Base-by-base conservation (phyloP, 2,888 invertebrate genomes). In the Oxyteleia sp. region DNA sequence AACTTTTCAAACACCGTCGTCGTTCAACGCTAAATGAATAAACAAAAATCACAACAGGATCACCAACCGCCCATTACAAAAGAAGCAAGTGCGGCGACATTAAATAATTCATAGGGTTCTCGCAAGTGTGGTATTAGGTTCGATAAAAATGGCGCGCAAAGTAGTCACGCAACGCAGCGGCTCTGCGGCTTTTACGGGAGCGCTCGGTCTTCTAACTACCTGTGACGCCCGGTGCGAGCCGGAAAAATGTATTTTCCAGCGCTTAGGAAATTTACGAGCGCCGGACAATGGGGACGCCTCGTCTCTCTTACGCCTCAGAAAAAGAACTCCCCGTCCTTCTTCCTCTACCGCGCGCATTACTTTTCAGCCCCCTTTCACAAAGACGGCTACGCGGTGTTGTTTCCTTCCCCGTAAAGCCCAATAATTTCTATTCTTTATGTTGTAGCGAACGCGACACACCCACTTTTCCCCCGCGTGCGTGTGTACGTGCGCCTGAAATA, bases 211-310 rank as follows among this genome's bases (percentile, higher is more conserved):
- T 43, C 41, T 57, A 71, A 79, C 72, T 59, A 69, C 59, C 76
- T 47, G 55, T 43, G 64, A 47, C 38, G 38, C 64, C 63, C 38
- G 49, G 18, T 47, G 66, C 38, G 69, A 75, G 69, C 85, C 84
- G 91, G 90, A 91, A 90, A 92, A 91, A 90, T 90, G 88, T 88
- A 90, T 91, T 91, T 92, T 90, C 90, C 90, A 90, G 88, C 88
- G 90, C 88, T 87, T 85, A 87, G 87, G 87, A 89, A 91, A 92
- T 92, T 92, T 91, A 92, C 91, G 89, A 89, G 74, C 79, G 82
- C 79, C 84, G 89, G 87, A 92, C 91, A 92, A 92, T 92, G 86
- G 86, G 71, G 61, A 61, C 32, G 26, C 20, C 13, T 10, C 26
- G 15, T 61, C 59, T 16, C 41, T 26, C 59, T 64, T 41, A 8